Conservation (phyloP, 64 coral and sea anemone species). For the Actinia tenebrosa region DNA sequence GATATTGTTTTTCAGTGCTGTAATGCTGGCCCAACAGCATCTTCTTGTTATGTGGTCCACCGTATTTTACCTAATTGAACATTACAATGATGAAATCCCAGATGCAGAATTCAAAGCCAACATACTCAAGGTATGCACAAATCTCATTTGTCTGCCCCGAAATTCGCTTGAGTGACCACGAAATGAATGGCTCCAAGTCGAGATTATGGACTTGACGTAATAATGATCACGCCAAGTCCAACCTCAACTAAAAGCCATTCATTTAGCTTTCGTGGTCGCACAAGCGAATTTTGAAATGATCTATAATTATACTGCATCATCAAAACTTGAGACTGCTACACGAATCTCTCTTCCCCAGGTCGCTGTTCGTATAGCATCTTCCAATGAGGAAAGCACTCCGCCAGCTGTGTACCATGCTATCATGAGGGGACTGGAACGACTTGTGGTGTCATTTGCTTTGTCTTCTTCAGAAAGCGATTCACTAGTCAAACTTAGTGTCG, state of each 20-base stretch:
- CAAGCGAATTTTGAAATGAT: no score
- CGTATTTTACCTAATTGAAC: slow-evolving; percentile 84
- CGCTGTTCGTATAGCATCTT: slow-evolving; percentile 71
- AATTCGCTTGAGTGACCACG: no score
- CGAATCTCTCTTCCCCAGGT: slow-evolving; percentile 34
- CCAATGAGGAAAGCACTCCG: slow-evolving; percentile 87
- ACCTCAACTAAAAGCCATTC: no score
- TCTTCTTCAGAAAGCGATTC: slow-evolving; percentile 89
- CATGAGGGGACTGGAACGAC: slow-evolving; percentile 86
- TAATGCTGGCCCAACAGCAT: slow-evolving; percentile 79
- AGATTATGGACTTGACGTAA: no score
- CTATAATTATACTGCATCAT: neutral
- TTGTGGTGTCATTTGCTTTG: slow-evolving; percentile 94
- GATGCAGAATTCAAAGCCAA: slow-evolving; percentile 87
- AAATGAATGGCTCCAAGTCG: no score
- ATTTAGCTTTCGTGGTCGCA: no score
- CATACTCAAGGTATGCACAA: slow-evolving; percentile 67
- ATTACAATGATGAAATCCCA: slow-evolving; percentile 84
- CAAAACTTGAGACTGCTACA: neutral
- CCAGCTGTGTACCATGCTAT: slow-evolving; percentile 82
- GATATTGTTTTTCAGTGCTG: slow-evolving; percentile 45
- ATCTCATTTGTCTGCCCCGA: neutral
- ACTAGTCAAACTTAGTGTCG: slow-evolving; percentile 91
- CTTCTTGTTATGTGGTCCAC: slow-evolving; percentile 88
- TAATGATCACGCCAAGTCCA: no score